phyloP scores from a whole-genome alignment of 2,113 vertebrate genomes.

The Eulemur rufifrons region DNA sequence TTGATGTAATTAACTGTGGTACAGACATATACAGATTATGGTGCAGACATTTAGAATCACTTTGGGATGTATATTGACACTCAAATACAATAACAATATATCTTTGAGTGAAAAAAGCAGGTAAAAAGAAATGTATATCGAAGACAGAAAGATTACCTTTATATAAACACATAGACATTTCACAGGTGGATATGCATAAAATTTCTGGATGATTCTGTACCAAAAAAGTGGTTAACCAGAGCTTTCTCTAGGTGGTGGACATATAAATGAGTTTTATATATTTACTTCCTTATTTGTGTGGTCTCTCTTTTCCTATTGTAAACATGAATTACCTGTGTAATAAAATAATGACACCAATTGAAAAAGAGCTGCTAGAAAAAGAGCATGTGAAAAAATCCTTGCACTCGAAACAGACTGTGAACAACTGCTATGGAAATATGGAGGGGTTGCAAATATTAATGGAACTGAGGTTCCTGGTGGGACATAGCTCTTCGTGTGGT shows the following conservation, averaged over 20 bases:
- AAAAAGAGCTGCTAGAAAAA: background rate
- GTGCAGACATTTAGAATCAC: background rate
- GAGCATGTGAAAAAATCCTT: background rate
- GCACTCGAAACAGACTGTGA: background rate
- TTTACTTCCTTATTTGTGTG: background rate
- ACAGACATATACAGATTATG: background rate
- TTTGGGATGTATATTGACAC: background rate
- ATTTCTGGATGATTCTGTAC: background rate
- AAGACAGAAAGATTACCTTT: background rate
- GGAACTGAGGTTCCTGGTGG: background rate
- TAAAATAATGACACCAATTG: background rate
- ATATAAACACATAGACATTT: background rate
- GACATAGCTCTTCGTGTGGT: background rate
- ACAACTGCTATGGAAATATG: background rate
- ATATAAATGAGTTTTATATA: background rate
- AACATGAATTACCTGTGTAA: background rate
- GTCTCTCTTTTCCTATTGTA: background rate
- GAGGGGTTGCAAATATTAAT: no score
- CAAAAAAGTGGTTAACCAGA: background rate
- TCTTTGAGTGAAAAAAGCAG: background rate
- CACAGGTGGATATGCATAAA: background rate
- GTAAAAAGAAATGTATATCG: background rate
- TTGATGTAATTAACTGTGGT: background rate
- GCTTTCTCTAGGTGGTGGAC: background rate
- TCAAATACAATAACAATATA: background rate